phyloP scores from a whole-genome alignment of 2,797 vertebrate genomes.

The Melanotaenia parkinsoni region DNA sequence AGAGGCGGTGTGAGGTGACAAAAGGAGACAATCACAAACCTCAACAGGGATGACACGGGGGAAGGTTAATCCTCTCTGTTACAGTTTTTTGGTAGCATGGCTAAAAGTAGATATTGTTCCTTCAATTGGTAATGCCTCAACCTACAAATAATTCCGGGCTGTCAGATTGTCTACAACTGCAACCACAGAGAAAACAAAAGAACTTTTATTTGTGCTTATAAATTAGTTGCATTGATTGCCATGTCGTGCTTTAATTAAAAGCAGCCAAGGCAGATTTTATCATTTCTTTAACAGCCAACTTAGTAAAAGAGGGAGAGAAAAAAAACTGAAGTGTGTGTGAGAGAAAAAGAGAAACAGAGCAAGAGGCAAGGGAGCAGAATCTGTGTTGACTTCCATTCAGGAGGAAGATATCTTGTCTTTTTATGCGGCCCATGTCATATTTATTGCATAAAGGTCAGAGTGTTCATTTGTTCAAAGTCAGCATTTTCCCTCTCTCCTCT shows the following conservation, averaged over 20 bases:
- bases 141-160: slow-evolving; percentile 33
- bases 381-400: slow-evolving; percentile 90
- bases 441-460: slow-evolving; percentile 92
- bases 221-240: slow-evolving; percentile 28
- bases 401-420: slow-evolving; percentile 93
- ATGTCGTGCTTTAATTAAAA: slow-evolving; percentile 28
- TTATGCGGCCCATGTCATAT: slow-evolving; percentile 92
- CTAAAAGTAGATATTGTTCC: slow-evolving; percentile 33
- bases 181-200: slow-evolving; percentile 23
- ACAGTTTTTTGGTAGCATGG: slow-evolving; percentile 22
- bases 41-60: slow-evolving; percentile 70
- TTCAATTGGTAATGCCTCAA: slow-evolving; percentile 29
- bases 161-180: slow-evolving; percentile 26
- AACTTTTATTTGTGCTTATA: slow-evolving; percentile 35
- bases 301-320: slow-evolving; percentile 12
- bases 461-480: slow-evolving; percentile 92
- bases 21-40: slow-evolving; percentile 84
- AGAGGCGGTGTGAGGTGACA: slow-evolving; percentile 88
- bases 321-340: slow-evolving; percentile 1
- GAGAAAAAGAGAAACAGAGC: slow-evolving; percentile 48
- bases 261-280: slow-evolving; percentile 51
- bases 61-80: slow-evolving; percentile 54
- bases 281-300: slow-evolving; percentile 48
- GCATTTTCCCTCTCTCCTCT: slow-evolving; percentile 85
- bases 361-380: slow-evolving; percentile 80